phyloP scores from a whole-genome alignment of 2,888 invertebrate genomes.

The Schizaphis graminum region DNA sequence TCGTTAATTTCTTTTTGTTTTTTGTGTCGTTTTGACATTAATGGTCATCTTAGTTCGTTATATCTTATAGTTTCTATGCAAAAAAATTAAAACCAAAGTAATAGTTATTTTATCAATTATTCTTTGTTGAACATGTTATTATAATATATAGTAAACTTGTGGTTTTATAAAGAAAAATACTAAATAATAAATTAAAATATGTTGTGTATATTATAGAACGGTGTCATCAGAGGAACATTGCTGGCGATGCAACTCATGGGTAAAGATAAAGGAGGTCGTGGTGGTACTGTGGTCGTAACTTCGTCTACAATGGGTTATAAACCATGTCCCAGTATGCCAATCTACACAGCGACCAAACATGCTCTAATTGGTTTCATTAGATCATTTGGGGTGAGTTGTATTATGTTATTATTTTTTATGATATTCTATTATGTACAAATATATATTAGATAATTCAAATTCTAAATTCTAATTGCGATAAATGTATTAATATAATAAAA shows the following conservation, averaged over 20 bases:
- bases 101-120: neutral
- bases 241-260: conserved; percentile 83
- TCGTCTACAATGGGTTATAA: conserved; percentile 80
- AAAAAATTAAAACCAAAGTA: neutral
- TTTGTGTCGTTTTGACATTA: neutral
- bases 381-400: conserved; percentile 78
- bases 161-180: neutral
- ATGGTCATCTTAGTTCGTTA: neutral
- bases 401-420: conserved; percentile 49
- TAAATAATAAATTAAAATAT: neutral
- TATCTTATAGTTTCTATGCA: neutral
- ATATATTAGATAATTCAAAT: neutral
- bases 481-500: neutral
- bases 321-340: conserved; percentile 81
- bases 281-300: conserved; percentile 83
- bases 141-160: neutral
- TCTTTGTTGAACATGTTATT: too few relatives aligned
- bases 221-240: conserved; percentile 81
- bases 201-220: conserved; percentile 74
- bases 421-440: neutral
- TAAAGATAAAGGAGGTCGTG: conserved; percentile 81
- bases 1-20: neutral
- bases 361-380: conserved; percentile 82
- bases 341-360: conserved; percentile 84
- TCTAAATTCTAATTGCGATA: neutral